Evolutionary conservation across 2,797 vertebrate genomes (phyloP).

Genomic region (Pangasius krempfi): DNA sequence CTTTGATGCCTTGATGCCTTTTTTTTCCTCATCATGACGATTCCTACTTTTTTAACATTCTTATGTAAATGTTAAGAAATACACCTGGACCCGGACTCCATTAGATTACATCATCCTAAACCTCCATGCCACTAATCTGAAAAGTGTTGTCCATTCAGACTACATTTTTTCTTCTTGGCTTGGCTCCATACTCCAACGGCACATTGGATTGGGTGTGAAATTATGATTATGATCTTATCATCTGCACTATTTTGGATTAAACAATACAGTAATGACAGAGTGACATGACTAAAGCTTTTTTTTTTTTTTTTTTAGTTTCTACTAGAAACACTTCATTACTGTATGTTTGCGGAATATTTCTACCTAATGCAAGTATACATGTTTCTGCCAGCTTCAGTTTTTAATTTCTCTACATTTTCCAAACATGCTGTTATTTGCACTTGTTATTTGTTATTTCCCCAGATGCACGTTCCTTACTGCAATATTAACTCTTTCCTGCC

Average conservation of each 20-base stretch:
- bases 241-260: not conserved
- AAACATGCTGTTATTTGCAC: not conserved
- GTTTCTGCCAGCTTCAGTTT: not conserved
- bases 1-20: not conserved
- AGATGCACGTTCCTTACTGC: not conserved
- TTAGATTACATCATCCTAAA: not conserved
- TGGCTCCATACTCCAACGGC: not conserved
- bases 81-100: not conserved
- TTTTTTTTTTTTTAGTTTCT: not conserved
- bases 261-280: not conserved
- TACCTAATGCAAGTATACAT: not conserved
- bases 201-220: not conserved
- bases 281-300: not conserved
- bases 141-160: not conserved
- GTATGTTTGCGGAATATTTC: not conserved
- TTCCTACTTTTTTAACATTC: no score
- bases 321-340: not conserved
- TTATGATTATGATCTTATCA: not conserved
- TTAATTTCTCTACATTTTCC: not conserved
- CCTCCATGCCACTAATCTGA: not conserved
- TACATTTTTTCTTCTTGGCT: not conserved
- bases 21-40: not conserved
- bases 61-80: not conserved
- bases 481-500: constrained; percentile 22
- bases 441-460: not conserved